phyloP scores from a whole-genome alignment of 1,140 invertebrate genomes.

The Pseudomyrmex sp. region DNA sequence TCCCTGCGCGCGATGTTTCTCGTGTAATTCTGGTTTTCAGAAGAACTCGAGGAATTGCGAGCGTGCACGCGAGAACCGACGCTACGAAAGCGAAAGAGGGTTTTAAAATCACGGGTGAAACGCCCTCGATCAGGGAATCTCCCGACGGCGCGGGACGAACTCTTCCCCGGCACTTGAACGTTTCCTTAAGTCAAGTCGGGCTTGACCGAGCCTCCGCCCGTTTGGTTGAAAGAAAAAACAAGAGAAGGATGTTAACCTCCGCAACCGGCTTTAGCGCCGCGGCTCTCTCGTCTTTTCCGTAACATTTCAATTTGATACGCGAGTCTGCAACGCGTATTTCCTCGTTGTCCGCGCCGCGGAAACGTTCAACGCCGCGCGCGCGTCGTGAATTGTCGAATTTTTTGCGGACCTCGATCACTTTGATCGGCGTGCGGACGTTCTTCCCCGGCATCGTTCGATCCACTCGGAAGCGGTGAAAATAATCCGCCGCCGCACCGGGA shows the following conservation, averaged over 20 bases:
- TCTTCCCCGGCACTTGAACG: conserved; percentile 39
- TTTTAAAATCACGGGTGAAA: conserved; percentile 30
- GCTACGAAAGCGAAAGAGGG: conserved; percentile 20
- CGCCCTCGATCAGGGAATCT: conserved; percentile 46
- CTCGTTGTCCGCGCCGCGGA: conserved; percentile 10
- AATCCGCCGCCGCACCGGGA: conserved; percentile 7
- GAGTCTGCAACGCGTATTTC: background rate
- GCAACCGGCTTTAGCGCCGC: conserved; percentile 59
- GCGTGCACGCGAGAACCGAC: conserved; percentile 13
- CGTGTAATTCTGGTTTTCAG: background rate
- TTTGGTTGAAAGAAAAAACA: conserved; percentile 21
- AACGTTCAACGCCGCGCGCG: background rate
- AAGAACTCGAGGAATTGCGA: conserved; percentile 11
- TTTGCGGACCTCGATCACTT: conserved; percentile 26
- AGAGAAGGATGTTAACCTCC: conserved; percentile 73
- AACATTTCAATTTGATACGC: conserved; percentile 70
- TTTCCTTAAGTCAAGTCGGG: conserved; percentile 60
- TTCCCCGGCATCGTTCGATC: background rate
- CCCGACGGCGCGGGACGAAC: conserved; percentile 20
- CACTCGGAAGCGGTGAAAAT: conserved; percentile 11
- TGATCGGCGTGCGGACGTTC: conserved; percentile 27
- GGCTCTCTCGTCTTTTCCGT: conserved; percentile 59
- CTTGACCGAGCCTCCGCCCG: conserved; percentile 60
- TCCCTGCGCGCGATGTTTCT: background rate
- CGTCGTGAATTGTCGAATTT: conserved; percentile 35